phyloP scores from a whole-genome alignment of 2,113 vertebrate genomes.

The Pontoporia blainvillei region DNA sequence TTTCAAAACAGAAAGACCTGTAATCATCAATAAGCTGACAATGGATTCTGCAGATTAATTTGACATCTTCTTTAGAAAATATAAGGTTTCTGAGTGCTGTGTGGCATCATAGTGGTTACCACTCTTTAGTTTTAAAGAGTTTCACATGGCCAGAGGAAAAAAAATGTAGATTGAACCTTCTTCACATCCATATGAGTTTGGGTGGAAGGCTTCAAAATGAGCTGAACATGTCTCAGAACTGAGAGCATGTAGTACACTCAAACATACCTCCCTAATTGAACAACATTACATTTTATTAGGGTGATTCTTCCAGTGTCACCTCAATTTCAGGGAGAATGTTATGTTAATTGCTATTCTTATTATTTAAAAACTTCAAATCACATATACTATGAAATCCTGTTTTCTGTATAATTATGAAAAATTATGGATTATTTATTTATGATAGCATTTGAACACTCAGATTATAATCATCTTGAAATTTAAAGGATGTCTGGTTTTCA shows the following conservation, averaged over 20 bases:
- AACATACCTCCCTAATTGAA: not conserved
- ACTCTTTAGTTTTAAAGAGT: not conserved
- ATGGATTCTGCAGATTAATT: conserved; percentile 12
- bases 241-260: not conserved
- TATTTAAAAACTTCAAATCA: not conserved
- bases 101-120: not conserved
- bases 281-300: not conserved
- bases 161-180: not conserved
- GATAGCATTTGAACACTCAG: not conserved
- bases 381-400: not conserved
- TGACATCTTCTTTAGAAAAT: conserved; percentile 32
- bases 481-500: not conserved
- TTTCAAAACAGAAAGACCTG: not conserved
- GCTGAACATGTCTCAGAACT: not conserved
- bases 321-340: not conserved
- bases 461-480: not conserved
- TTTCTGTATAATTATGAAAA: not conserved
- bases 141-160: not conserved
- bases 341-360: not conserved
- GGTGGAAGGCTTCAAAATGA: not conserved
- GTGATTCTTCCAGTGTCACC: not conserved
- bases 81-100: not conserved
- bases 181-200: not conserved
- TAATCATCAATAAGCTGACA: conserved; percentile 39
- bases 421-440: not conserved